Evolutionary conservation across 2,888 invertebrate genomes (phyloP).

Genomic region (Rhamphomyia laevipes): DNA sequence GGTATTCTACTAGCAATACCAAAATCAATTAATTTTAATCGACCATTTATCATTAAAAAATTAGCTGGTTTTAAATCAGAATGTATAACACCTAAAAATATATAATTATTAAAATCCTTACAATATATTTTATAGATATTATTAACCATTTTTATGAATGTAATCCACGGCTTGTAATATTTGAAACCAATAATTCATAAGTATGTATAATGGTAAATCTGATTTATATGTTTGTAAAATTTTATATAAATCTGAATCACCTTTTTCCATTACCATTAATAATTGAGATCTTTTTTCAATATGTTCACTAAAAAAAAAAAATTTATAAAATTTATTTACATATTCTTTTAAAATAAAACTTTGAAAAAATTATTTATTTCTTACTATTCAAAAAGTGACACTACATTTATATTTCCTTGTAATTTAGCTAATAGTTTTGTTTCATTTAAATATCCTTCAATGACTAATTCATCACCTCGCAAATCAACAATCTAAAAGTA

Average conservation of each 20-base stretch:
- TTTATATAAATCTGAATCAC: conserved; percentile 76
- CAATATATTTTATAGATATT: not conserved
- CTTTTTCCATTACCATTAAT: conserved; percentile 84
- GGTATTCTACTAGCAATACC: conserved; percentile 86
- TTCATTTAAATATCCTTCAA: conserved; percentile 79
- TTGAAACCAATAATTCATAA: conserved; percentile 84
- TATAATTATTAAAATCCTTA: not conserved
- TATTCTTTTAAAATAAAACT: not conserved
- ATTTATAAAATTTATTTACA: not conserved
- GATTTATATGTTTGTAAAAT: conserved; percentile 51
- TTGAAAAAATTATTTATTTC: conserved; percentile 31
- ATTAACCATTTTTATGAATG: conserved; percentile 69
- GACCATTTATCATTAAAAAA: conserved; percentile 75
- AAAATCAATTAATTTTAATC: conserved; percentile 92
- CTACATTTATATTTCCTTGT: conserved; percentile 71
- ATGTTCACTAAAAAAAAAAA: conserved; percentile 52
- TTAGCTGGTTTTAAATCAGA: conserved; percentile 95
- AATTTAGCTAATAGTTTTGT: conserved; percentile 68
- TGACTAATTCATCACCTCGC: conserved; percentile 55
- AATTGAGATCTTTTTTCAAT: conserved; percentile 50
- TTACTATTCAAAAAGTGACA: conserved; percentile 79
- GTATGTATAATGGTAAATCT: conserved; percentile 57
- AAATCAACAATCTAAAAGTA: conserved; percentile 69
- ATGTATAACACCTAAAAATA: conserved; percentile 73
- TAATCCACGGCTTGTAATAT: conserved; percentile 85